Evolutionary conservation across 2,888 invertebrate species (phyloP).

Genomic region (Volucella inflata): DNA sequence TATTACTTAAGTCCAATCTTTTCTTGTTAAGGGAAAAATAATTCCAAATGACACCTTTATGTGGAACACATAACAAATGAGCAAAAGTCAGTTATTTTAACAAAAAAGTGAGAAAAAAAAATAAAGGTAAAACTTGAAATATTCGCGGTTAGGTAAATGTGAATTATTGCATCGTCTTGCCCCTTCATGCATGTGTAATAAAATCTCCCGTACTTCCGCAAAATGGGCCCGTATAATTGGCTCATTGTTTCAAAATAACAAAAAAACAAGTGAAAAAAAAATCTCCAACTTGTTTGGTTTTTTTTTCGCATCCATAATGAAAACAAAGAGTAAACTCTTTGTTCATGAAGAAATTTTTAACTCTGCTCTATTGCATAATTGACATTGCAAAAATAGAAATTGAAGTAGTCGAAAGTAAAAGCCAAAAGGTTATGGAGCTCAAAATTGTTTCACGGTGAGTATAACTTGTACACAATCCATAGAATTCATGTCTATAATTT

Average conservation of each 20-base stretch:
- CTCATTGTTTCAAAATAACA: slow-evolving; percentile 42
- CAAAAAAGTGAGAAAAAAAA: neutral
- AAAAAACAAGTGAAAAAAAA: neutral
- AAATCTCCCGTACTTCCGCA: slow-evolving; percentile 72
- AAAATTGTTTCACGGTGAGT: no score
- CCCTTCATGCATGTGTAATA: slow-evolving; percentile 73
- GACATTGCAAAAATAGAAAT: slow-evolving; percentile 60
- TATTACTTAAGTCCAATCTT: no score
- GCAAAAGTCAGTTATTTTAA: neutral
- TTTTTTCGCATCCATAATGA: no score
- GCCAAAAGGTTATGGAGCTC: no score
- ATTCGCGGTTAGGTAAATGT: slow-evolving; percentile 32
- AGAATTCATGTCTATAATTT: no score
- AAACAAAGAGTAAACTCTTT: no score
- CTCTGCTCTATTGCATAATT: slow-evolving; percentile 39
- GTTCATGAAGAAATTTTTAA: neutral
- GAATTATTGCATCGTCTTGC: slow-evolving; percentile 66
- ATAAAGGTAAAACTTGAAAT: neutral
- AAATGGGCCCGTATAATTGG: slow-evolving; percentile 53
- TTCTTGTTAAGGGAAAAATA: no score
- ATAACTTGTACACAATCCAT: no score
- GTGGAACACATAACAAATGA: no score
- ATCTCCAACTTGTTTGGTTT: slow-evolving; percentile 1
- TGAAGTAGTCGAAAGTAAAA: neutral
- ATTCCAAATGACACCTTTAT: no score